Evolutionary conservation across 2,113 vertebrate genomes (phyloP).

Genomic region (Elachura formosa): DNA sequence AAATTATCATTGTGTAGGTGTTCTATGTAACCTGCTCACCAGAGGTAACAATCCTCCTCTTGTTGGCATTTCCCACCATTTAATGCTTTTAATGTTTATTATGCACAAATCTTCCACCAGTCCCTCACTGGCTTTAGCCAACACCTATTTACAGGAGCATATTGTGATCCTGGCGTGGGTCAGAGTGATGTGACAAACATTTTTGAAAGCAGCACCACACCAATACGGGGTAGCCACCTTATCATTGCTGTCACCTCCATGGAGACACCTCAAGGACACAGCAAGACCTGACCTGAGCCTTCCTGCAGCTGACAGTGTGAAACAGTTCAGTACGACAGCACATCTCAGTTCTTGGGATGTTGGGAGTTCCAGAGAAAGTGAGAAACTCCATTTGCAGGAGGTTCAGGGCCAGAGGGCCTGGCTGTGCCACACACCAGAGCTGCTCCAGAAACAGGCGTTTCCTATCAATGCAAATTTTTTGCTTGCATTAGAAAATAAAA

Average conservation of each 20-base stretch:
- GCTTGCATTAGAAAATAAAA: constrained; percentile 13
- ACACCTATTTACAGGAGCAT: accelerated
- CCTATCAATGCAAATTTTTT: constrained; percentile 2
- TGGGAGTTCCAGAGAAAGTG: neutral
- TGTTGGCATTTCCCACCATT: neutral
- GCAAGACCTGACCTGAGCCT: neutral
- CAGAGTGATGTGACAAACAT: accelerated
- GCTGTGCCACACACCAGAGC: accelerated
- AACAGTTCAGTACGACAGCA: accelerated
- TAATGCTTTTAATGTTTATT: neutral
- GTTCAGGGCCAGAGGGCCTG: accelerated
- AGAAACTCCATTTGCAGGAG: neutral
- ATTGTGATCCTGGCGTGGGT: accelerated
- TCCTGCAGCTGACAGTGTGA: neutral
- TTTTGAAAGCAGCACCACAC: neutral
- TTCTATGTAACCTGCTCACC: neutral
- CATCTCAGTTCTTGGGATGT: neutral
- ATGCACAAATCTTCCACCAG: neutral
- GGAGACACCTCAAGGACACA: neutral
- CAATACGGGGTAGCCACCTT: accelerated
- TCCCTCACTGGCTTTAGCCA: neutral
- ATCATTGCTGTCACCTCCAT: neutral
- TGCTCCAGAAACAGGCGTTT: neutral
- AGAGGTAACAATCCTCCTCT: neutral
- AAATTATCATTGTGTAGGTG: neutral